phyloP scores from a whole-genome alignment of 2,113 vertebrate species.

The Tiliqua scincoides region DNA sequence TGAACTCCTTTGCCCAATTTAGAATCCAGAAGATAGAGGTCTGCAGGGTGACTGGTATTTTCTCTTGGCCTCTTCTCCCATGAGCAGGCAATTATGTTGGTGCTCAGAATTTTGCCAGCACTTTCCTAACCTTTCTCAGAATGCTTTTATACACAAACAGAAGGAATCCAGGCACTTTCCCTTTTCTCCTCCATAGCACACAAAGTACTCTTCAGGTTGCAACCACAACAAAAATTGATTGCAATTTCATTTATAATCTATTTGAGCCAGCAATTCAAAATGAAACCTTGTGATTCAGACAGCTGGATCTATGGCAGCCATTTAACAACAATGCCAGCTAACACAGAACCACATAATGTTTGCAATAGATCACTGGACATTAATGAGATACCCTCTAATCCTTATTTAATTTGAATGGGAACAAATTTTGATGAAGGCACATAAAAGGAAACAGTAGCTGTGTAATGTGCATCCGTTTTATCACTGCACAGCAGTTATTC shows the following conservation, averaged over 20 bases:
- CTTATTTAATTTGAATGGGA: constrained; percentile 44
- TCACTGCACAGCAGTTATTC: constrained; percentile 21
- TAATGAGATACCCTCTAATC: constrained; percentile 43
- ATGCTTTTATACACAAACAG: neutral
- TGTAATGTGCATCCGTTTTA: constrained; percentile 38
- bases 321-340: constrained; percentile 40
- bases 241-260: neutral
- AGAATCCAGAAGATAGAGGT: neutral
- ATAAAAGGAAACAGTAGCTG: constrained; percentile 30
- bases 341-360: constrained; percentile 11
- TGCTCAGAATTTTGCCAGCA: neutral
- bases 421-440: constrained; percentile 21
- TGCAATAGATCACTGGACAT: constrained; percentile 53
- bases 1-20: neutral
- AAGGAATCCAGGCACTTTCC: neutral
- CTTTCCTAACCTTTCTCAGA: neutral
- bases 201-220: neutral
- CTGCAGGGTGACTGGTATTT: neutral
- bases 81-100: neutral
- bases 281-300: neutral
- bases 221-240: neutral
- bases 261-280: neutral
- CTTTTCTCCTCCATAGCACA: neutral
- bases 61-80: neutral
- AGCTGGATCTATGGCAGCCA: constrained; percentile 18